Evolutionary conservation across 1,140 invertebrate genomes (phyloP), one percentile per base, ranked within the genome.

Genomic region (Drosophila elegans): DNA sequence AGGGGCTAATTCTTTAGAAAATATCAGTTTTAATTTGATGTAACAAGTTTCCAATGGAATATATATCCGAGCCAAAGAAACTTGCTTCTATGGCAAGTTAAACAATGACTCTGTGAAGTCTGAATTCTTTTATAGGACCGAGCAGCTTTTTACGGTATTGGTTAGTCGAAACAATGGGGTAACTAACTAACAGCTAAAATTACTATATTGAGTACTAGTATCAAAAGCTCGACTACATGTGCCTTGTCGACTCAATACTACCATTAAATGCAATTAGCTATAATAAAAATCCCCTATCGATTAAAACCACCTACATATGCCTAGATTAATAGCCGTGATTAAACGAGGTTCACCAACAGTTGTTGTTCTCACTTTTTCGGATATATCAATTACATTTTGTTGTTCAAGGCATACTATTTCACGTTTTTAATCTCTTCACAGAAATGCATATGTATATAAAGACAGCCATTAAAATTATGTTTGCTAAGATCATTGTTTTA

Each of bases 1-100:
- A 44, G 42, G 53, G 42, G 75, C 36, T 49, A 79, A 79, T 86
- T 86, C 83, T 83, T 79, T 89, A 83, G 66, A 86, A 88, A 86
- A 79, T 73, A 67, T 56, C 59, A 55, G 49, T 76, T 57, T 88
- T 79, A 82, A 88, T 86, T 85, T 82, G 74, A 63, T 83, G 83
- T 83, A 88, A 83, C 83, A 83, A 76, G 75, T 79, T 75, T 53
- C 53, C 41, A 78, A 77, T 74, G 81, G 53, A 25, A 51, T 64
- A 49, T 39, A 53, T 46, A 32, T 21, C 25, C 32, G 16, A 36
- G 38, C 4, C n/a, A 32, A 34, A 36, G 13, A 32, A 13, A 36
- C 34, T 56, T 57, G 34, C 16, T n/a, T 39, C 9, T 46, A 16
- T 25, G 29, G 6, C 25, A 36, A 41, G 39, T 63, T 27, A 48